phyloP scores from a whole-genome alignment of 1,140 invertebrate genomes.

The Trinorchestia longiramus region DNA sequence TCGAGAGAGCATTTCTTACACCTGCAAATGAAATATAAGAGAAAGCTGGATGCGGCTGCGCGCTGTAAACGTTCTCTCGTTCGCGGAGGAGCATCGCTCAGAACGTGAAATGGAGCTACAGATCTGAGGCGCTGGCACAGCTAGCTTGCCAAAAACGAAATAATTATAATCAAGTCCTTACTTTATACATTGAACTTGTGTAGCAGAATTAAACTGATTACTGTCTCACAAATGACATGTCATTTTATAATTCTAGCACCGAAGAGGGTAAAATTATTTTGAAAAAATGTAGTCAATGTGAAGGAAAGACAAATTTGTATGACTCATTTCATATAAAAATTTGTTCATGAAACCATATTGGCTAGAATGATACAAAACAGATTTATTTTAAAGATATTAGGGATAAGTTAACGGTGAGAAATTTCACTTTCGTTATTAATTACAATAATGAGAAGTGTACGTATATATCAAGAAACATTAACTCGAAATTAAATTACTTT shows the following conservation, averaged over 20 bases:
- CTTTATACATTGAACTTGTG: neutral
- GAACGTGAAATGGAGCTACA: neutral
- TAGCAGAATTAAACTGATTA: neutral
- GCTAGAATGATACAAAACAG: neutral
- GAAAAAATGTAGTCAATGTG: neutral
- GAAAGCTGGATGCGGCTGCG: conserved; percentile 15
- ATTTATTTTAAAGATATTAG: neutral
- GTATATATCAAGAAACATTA: neutral
- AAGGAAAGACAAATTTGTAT: too few species aligned
- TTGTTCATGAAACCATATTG: neutral
- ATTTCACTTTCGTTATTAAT: neutral
- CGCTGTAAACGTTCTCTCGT: neutral
- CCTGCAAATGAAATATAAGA: conserved; percentile 51
- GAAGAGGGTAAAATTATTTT: neutral
- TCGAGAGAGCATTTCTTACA: conserved; percentile 32
- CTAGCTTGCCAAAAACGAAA: neutral
- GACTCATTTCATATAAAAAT: too few species aligned
- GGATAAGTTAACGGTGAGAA: neutral
- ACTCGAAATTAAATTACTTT: neutral
- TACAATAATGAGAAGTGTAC: neutral
- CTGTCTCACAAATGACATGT: neutral
- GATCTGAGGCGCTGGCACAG: neutral
- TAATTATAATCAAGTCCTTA: neutral
- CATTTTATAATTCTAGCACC: neutral
- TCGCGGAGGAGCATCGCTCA: neutral